Base-by-base conservation (phyloP, 2,888 invertebrate genomes). In the Tuta absoluta region DNA sequence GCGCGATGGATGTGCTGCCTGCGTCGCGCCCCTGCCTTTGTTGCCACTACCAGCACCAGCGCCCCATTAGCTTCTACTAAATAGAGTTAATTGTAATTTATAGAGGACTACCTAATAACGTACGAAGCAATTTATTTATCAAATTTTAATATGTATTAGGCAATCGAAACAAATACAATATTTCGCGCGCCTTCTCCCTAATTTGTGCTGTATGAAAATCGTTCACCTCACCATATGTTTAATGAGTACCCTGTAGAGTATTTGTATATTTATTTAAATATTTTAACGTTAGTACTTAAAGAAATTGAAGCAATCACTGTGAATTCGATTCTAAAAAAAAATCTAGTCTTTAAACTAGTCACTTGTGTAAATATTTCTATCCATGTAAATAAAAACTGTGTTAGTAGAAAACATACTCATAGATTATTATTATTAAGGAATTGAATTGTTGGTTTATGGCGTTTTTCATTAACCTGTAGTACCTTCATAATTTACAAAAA, bases 1-100 rank as follows among this genome's bases (percentile, higher is more conserved):
- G 61, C 77, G 89, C 71, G 91, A 91, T 57, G 79, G 80, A 56
- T 91, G 91, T 65, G 88, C 85, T 1, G 91, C 88, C 0, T 91
- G 91, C 67, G 85, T 91, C 19, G 88, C 85, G 0, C 91, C 91
- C 3, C 71, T 91, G 49, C 86, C 91, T 0, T 70, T 91, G 62
- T 77, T 90, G 66, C 88, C 86, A 38, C 83, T 86, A 10, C 79
- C 89, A 45, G 84, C 90, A 45, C 79, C 91, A 3, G 81, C 91
- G 76, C 87, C 88, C 0, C 91, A 89, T 74, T 91, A 89, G 78
- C 28, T 57, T 37, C n/a, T 37, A 33, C 2, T 2, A 1, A 60
- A 41, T 23, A 41, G 8, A 41, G n/a, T n/a, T 58, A 19, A 37
- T 24, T 58, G 17, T 4, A 41, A 60, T 23, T 2, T 8, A 58